These are phyloP conservation scores for Panzeria rudis DNA, from an alignment of 2,888 invertebrate species.

Conservation along the genomic window DNA sequence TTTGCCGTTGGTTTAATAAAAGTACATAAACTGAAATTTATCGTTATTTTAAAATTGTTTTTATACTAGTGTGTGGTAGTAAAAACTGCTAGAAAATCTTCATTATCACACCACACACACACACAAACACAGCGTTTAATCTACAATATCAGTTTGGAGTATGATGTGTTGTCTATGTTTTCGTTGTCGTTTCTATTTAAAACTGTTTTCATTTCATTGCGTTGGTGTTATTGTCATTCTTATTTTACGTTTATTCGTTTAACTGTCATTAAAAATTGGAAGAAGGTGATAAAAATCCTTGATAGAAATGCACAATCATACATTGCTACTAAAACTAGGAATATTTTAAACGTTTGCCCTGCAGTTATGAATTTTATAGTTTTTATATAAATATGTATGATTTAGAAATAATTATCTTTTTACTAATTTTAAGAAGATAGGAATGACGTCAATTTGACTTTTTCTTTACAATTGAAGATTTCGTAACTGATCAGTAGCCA, in stretches of 20 bases:
- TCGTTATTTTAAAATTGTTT: slow-evolving; percentile 70
- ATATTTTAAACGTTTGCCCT: too few species aligned
- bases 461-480: too few species aligned
- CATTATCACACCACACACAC: neutral
- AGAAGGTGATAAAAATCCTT: slow-evolving; percentile 63
- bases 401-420: too few species aligned
- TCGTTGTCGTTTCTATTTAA: slow-evolving; percentile 38
- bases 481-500: too few species aligned
- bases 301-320: neutral
- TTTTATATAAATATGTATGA: too few species aligned
- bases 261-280: slow-evolving; percentile 60
- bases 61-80: slow-evolving; percentile 19
- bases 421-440: too few species aligned
- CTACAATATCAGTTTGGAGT: slow-evolving; percentile 22
- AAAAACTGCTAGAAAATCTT: slow-evolving; percentile 6
- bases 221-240: slow-evolving; percentile 59
- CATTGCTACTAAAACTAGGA: neutral
- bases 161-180: slow-evolving; percentile 36
- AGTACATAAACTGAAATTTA: slow-evolving; percentile 71
- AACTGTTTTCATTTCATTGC: slow-evolving; percentile 31
- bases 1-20: slow-evolving; percentile 71
- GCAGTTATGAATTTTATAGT: neutral
- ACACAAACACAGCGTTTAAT: neutral
- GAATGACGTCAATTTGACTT: too few species aligned
- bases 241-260: slow-evolving; percentile 62